phyloP scores from a whole-genome alignment of 1,140 invertebrate genomes.

The Chlorops oryzae region DNA sequence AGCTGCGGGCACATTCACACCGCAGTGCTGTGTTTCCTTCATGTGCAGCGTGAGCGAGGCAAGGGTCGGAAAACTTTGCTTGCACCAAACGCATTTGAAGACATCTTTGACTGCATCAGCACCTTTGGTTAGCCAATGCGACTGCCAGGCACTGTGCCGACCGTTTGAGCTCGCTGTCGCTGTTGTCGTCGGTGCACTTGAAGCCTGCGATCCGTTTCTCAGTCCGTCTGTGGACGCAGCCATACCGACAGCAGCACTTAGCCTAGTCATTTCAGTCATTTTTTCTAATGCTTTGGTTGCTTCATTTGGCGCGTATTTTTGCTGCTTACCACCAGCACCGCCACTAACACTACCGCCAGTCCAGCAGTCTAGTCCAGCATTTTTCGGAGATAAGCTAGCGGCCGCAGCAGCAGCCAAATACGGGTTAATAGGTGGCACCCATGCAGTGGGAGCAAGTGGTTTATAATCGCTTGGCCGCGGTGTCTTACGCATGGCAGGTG shows the following conservation, averaged over 20 bases:
- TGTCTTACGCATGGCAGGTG: slow-evolving; percentile 59
- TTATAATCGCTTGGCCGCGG: slow-evolving; percentile 56
- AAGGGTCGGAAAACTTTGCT: slow-evolving; percentile 83
- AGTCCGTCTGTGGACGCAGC: slow-evolving; percentile 56
- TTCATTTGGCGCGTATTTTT: slow-evolving; percentile 61
- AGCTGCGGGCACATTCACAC: slow-evolving; percentile 64
- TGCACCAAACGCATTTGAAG: slow-evolving; percentile 93
- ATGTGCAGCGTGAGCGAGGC: slow-evolving; percentile 89
- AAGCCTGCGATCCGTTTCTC: slow-evolving; percentile 9
- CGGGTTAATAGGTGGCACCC: slow-evolving; percentile 73
- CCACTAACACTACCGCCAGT: slow-evolving; percentile 52
- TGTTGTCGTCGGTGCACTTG: slow-evolving; percentile 36
- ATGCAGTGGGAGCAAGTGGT: slow-evolving; percentile 56
- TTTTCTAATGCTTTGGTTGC: slow-evolving; percentile 83
- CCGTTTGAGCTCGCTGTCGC: slow-evolving; percentile 49
- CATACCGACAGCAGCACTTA: slow-evolving; percentile 57
- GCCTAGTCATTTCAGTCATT: slow-evolving; percentile 82
- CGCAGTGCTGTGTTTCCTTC: slow-evolving; percentile 91
- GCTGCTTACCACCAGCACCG: slow-evolving; percentile 58
- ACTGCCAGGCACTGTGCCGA: slow-evolving; percentile 85
- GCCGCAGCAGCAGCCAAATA: slow-evolving; percentile 74
- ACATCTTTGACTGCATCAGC: slow-evolving; percentile 90
- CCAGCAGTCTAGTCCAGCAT: slow-evolving; percentile 54
- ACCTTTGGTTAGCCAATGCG: slow-evolving; percentile 89
- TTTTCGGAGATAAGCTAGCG: slow-evolving; percentile 63